Evolutionary conservation across 2,888 invertebrate species (phyloP), one percentile per base, ranked within the genome.

Genomic region (Onthophagus sagittarius): DNA sequence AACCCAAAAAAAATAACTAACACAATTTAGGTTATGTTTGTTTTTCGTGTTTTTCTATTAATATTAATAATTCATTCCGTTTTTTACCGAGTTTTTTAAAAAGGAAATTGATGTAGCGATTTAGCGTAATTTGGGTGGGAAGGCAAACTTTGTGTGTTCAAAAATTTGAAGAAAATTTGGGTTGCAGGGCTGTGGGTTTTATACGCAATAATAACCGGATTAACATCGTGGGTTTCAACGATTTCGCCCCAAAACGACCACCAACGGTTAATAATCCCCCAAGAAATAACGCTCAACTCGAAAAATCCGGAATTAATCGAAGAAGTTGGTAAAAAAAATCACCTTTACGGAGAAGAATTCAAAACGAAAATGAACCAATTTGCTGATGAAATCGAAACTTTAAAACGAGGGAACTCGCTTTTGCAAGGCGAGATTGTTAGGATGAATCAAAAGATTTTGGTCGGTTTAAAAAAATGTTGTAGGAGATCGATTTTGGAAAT

Each of bases 371-470:
- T 53, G 11, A 53, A 9, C 6, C 2, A 53, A 53, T 53, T 53
- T 53, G 1, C 6, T 7, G 74, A 78, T 11, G 88, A 89, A 77
- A 85, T 92, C 4, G 87, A 85, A 85, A 74, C 87, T 91, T 74
- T 89, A 89, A 78, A 83, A 86, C 6, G 88, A 89, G 75, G 82
- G 90, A 5, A 83, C 86, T 0, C 86, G 87, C 71, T 83, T 88
- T 71, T 87, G 81, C 62, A 75, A 74, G 69, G n/a, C 6, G 31
- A 53, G 70, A 71, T 39, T 77, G 75, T 63, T 76, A 75, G 7
- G 76, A 77, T 53, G 7, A 53, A 53, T 4, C 7, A 53, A 9
- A 53, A 53, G 39, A 53, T 67, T 11, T 67, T 32, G 23, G n/a
- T 15, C 2, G 67, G 31, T 5, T 5, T 77, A 4, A 69, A 73